Conservation (phyloP, 2,888 invertebrate genomes). For the Alentia gelatinosa region DNA sequence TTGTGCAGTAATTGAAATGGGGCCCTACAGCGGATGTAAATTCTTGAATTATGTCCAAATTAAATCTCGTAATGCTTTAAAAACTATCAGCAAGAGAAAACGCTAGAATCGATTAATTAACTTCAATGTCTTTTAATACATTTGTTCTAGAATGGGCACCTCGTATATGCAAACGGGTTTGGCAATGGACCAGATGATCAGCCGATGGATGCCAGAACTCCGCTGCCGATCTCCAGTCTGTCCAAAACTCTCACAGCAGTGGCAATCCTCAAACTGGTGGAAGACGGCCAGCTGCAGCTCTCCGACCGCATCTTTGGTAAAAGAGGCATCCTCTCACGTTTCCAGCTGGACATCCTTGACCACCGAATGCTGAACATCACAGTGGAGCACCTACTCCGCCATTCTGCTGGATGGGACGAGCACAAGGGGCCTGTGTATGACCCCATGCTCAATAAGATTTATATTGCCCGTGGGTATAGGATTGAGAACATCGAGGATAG, state of each 20-base stretch:
- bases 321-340: conserved; percentile 30
- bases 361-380: conserved; percentile 72
- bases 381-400: conserved; percentile 73
- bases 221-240: conserved; percentile 65
- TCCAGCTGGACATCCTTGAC: conserved; percentile 63
- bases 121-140: neutral
- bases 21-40: too few relatives aligned
- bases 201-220: neutral
- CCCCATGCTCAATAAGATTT: conserved; percentile 71
- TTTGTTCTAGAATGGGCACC: conserved; percentile 63
- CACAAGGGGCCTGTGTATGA: conserved; percentile 69
- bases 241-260: conserved; percentile 76
- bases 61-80: too few relatives aligned
- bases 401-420: conserved; percentile 76
- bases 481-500: conserved; percentile 72
- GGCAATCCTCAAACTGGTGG: conserved; percentile 70
- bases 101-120: neutral
- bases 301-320: conserved; percentile 71
- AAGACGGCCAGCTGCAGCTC: conserved; percentile 69
- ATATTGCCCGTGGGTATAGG: conserved; percentile 66
- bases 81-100: too few relatives aligned
- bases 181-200: conserved; percentile 66
- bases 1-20: too few relatives aligned
- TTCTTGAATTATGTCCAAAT: too few relatives aligned
- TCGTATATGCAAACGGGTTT: conserved; percentile 70